A percentile compares a stretch with the other conserved stretches of the same genome.
Conservation (phyloP, 2,797 vertebrate species). For the Antrozous pallidus region DNA sequence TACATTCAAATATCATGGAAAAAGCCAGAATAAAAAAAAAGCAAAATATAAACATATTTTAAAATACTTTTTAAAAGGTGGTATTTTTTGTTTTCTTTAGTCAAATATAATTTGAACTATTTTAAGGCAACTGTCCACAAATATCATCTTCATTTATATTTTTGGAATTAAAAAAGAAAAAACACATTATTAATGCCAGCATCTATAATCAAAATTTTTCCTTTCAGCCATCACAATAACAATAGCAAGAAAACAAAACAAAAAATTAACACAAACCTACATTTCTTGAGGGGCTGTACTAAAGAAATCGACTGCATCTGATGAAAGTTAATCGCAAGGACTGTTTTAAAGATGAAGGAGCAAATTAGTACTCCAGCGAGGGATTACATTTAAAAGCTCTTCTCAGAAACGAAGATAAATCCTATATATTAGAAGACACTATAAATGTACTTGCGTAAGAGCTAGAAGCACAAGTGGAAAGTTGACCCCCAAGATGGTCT, state of each 20-base stretch:
- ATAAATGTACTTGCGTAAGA: conserved; percentile 81
- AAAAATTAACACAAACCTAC: conserved; percentile 29
- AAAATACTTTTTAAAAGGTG: neutral
- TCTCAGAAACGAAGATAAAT: conserved; percentile 82
- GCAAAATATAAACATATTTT: neutral
- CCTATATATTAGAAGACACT: conserved; percentile 80
- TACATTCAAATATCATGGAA: neutral
- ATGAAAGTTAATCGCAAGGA: conserved; percentile 77
- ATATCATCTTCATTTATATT: conserved; percentile 33
- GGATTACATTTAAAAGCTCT: conserved; percentile 84
- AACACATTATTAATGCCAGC: conserved; percentile 40
- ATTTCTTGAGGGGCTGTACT: conserved; percentile 56
- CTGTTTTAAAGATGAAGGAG: conserved; percentile 75
- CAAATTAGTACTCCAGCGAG: conserved; percentile 81
- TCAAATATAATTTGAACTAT: conserved; percentile 33
- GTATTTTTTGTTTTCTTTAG: conserved; percentile 21
- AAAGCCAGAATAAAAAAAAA: neutral
- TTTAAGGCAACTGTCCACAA: conserved; percentile 39
- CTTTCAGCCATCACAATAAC: neutral
- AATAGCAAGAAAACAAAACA: conserved; percentile 25
- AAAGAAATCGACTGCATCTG: conserved; percentile 73
- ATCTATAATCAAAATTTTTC: conserved; percentile 1
- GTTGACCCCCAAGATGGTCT: conserved; percentile 81
- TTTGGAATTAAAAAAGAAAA: conserved; percentile 28
- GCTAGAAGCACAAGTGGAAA: conserved; percentile 83